Conservation (phyloP, 2,797 vertebrate genomes). For the Mallotus villosus region DNA sequence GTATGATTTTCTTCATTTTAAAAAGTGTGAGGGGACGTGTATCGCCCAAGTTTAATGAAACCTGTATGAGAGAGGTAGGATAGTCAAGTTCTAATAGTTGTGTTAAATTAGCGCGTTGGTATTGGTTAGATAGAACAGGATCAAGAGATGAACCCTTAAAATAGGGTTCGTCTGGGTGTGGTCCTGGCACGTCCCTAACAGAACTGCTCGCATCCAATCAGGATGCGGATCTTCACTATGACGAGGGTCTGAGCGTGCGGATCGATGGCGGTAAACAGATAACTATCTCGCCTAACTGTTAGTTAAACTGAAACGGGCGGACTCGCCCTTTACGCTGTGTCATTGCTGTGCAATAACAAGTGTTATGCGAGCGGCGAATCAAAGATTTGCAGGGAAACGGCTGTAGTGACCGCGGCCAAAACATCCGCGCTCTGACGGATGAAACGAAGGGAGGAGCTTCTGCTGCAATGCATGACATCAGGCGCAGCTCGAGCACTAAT, state of each 20-base stretch:
- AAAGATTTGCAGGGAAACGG: neutral
- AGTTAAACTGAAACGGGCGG: neutral
- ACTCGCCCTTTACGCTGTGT: neutral
- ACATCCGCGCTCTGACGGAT: neutral
- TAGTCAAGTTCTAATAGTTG: too few relatives aligned
- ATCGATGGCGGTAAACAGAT: slow-evolving; percentile 36
- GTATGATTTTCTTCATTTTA: too few relatives aligned
- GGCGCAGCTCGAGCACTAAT: neutral
- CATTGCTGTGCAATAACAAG: neutral
- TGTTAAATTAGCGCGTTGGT: too few relatives aligned
- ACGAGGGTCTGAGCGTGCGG: neutral
- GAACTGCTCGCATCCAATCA: slow-evolving; percentile 8
- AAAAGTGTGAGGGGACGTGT: too few relatives aligned
- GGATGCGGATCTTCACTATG: slow-evolving; percentile 5
- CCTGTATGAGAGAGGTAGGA: too few relatives aligned
- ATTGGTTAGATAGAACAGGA: too few relatives aligned
- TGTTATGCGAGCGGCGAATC: too few relatives aligned
- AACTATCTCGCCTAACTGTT: slow-evolving; percentile 9
- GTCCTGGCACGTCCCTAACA: slow-evolving; percentile 7
- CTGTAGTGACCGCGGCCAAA: neutral
- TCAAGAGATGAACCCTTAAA: too few relatives aligned
- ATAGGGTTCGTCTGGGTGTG: slow-evolving; percentile 27
- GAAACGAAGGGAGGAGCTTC: neutral
- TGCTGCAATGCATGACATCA: neutral
- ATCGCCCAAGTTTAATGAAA: too few relatives aligned